phyloP scores from a whole-genome alignment of 2,113 vertebrate species.

The Nymphicus hollandicus region DNA sequence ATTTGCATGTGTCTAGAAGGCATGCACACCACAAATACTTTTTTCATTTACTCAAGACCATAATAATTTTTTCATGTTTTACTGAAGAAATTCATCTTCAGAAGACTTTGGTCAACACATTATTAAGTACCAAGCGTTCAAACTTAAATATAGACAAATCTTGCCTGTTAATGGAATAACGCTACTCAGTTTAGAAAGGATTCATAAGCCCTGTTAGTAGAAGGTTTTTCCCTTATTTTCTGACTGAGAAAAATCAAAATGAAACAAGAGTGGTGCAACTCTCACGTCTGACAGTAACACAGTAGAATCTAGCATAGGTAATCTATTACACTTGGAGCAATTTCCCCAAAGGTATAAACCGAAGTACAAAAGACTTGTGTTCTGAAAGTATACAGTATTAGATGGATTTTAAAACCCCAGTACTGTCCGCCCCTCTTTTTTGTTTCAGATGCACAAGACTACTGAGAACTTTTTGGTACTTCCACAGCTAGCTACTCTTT shows the following conservation, averaged over 20 bases:
- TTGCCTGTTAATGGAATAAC: neutral
- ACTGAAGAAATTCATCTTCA: neutral
- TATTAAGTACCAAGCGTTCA: neutral
- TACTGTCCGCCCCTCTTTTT: fast-evolving
- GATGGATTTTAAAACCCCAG: neutral
- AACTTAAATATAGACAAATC: neutral
- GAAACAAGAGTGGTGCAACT: neutral
- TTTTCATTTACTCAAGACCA: neutral
- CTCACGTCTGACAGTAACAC: neutral
- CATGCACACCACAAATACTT: neutral
- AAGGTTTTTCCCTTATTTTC: neutral
- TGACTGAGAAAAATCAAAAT: neutral
- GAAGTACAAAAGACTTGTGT: neutral
- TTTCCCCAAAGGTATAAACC: neutral
- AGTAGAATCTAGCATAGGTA: neutral
- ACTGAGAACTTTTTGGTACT: neutral
- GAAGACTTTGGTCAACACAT: neutral
- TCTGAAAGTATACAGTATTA: neutral
- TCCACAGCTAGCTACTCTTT: neutral
- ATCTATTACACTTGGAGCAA: neutral
- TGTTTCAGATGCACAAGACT: neutral
- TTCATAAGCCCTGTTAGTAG: neutral
- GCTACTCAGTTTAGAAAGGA: neutral
- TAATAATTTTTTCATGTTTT: neutral
- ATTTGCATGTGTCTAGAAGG: neutral